Conservation (phyloP, 1,140 invertebrate genomes). For the Tetramorium alpestre region DNA sequence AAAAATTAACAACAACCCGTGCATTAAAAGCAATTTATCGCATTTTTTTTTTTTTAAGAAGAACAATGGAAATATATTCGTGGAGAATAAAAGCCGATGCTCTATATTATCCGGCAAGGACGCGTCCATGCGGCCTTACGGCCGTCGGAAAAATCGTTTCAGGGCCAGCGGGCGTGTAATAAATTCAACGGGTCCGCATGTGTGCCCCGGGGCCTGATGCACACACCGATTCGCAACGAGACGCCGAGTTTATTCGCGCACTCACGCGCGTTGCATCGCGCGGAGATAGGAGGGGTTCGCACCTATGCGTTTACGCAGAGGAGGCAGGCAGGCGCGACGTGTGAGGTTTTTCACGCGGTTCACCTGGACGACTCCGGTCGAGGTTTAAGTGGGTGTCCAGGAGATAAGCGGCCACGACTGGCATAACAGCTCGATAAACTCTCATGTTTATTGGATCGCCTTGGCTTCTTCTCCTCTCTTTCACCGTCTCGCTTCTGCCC, state of each 20-base stretch:
- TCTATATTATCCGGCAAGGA: conserved; percentile 42
- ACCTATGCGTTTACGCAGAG: conserved; percentile 60
- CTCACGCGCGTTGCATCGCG: background rate
- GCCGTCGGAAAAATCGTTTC: conserved; percentile 54
- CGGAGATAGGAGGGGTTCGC: background rate
- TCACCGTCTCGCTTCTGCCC: conserved; percentile 7
- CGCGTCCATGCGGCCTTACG: conserved; percentile 18
- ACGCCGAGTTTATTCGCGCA: conserved; percentile 32
- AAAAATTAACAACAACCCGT: background rate
- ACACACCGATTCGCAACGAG: conserved; percentile 39
- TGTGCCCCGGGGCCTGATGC: conserved; percentile 29
- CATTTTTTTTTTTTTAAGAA: background rate
- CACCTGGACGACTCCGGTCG: conserved; percentile 69
- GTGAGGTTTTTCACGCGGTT: conserved; percentile 82
- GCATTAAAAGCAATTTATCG: conserved; percentile 5
- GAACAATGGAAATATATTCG: conserved; percentile 2
- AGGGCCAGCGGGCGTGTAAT: conserved; percentile 40
- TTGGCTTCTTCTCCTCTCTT: conserved; percentile 36
- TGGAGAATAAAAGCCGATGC: conserved; percentile 10
- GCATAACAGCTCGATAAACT: conserved; percentile 84
- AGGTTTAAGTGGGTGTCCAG: conserved; percentile 83
- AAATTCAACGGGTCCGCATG: conserved; percentile 53
- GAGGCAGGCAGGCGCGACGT: conserved; percentile 73
- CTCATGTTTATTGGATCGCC: conserved; percentile 82
- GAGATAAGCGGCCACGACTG: conserved; percentile 80